Conservation (phyloP, 2,888 invertebrate genomes). For the Diarsia rubi region DNA sequence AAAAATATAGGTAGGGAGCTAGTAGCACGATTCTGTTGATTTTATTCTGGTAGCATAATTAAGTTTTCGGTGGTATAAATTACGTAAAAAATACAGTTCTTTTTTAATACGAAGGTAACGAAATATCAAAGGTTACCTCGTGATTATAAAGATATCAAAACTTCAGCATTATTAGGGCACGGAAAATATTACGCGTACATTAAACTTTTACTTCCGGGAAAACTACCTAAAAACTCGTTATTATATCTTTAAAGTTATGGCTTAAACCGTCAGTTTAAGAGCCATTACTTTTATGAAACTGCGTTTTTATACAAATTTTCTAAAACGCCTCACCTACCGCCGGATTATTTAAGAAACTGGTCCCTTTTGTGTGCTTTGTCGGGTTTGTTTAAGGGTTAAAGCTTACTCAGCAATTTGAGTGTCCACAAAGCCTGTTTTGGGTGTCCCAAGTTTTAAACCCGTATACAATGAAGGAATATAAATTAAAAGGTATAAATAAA, state of each 20-base stretch:
- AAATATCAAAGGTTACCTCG: constrained; percentile 23
- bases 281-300: constrained; percentile 67
- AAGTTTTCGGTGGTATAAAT: not conserved
- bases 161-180: constrained; percentile 24
- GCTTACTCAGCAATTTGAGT: constrained; percentile 71
- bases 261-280: constrained; percentile 62
- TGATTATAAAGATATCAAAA: constrained; percentile 17
- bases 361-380: constrained; percentile 70
- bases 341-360: constrained; percentile 73
- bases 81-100: constrained; percentile 9
- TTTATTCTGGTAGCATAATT: constrained; percentile 24
- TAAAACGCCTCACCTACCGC: constrained; percentile 60
- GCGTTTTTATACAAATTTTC: constrained; percentile 66
- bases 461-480: constrained; percentile 34
- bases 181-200: constrained; percentile 47
- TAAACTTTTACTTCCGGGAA: constrained; percentile 51
- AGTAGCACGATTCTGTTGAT: not conserved
- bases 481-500: constrained; percentile 36
- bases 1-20: constrained; percentile 26
- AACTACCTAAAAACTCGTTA: constrained; percentile 58
- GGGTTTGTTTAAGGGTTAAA: constrained; percentile 70
- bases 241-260: constrained; percentile 61
- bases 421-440: constrained; percentile 56
- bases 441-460: constrained; percentile 49
- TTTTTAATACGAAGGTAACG: not conserved